These are phyloP conservation scores for Lamellibrachia luymesi DNA, from an alignment of 1,140 invertebrate species.

Conservation along the genomic window DNA sequence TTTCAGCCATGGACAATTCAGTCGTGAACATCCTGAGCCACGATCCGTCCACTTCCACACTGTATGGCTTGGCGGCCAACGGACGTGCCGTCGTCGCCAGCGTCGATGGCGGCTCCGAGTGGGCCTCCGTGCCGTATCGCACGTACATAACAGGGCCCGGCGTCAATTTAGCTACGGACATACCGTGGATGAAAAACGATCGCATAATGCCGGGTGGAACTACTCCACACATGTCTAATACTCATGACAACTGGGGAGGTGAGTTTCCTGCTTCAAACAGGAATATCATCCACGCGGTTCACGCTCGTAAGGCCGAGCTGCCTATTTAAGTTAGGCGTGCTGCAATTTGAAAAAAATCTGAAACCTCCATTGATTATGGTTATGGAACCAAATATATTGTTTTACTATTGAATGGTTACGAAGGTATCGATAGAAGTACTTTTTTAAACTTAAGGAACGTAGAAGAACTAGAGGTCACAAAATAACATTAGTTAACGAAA, in stretches of 20 bases:
- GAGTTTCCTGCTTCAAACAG: not conserved
- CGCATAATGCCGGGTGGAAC: not conserved
- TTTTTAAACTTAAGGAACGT: no score
- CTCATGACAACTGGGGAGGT: not conserved
- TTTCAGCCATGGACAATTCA: not conserved
- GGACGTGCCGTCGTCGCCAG: slow-evolving; percentile 20
- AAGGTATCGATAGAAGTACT: no score
- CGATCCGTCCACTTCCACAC: not conserved
- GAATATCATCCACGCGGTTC: not conserved
- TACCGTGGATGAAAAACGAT: not conserved
- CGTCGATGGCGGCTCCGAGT: slow-evolving; percentile 19
- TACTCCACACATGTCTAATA: not conserved
- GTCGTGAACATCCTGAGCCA: not conserved
- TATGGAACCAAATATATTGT: no score
- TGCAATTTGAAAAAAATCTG: no score
- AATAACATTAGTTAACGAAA: no score
- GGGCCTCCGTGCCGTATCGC: slow-evolving; percentile 10
- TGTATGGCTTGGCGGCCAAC: slow-evolving; percentile 23
- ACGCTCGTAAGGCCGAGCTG: not conserved
- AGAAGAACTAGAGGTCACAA: no score
- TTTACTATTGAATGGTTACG: no score
- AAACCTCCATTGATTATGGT: no score
- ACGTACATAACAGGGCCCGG: not conserved
- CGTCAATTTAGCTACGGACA: not conserved
- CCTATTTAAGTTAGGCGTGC: not conserved